Base-by-base conservation (phyloP, 2,888 invertebrate genomes). In the Abrostola tripartita region DNA sequence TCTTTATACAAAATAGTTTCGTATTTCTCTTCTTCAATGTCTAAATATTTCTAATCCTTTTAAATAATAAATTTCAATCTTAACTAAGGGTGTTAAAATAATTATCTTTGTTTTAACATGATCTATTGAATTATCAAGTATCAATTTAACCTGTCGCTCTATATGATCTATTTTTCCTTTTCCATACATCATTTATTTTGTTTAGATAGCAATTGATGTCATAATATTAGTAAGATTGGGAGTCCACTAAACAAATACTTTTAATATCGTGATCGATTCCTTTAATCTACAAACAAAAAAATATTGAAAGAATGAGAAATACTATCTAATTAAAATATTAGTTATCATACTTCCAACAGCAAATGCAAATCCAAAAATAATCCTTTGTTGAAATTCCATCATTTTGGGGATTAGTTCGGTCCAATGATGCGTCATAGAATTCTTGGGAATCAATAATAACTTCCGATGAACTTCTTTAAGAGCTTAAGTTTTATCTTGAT, bases 121-220 rank as follows among this genome's bases (percentile, higher is more conserved):
- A 24, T 44, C 53, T 54, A 52, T 58, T 44, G 40, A 54, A 40
- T 47, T 49, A 41, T n/a, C 53, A 55, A 50, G 49, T 61, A 55
- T 66, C 57, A 36, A 52, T 52, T 52, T 37, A 52, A 57, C 61
- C 52, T 50, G 54, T 73, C 57, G 24, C 37, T 47, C 37, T 49
- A 40, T 40, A 49, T 24, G 14, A 7, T 55, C 54, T 52, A 24
- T 24, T 24, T 1, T 67, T 60, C 59, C 69, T 69, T 68, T 1
- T 24, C 24, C 54, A 74, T 61, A 44, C 47, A 64, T 76, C 66
- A 68, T 62, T 68, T 11, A 63, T 47, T 57, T 37, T 74, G 61
- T 72, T 72, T 57, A 73, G 44, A 63, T 52, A 75, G 60, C 78
- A 78, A 53, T 38, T 24, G 5, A 44, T 37, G 69, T 52, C 57